A percentile compares a stretch with the other conserved stretches of the same genome.
These are phyloP conservation scores for Lycocorax pyrrhopterus DNA, from an alignment of 2,113 vertebrate genomes.

Conservation along the genomic window DNA sequence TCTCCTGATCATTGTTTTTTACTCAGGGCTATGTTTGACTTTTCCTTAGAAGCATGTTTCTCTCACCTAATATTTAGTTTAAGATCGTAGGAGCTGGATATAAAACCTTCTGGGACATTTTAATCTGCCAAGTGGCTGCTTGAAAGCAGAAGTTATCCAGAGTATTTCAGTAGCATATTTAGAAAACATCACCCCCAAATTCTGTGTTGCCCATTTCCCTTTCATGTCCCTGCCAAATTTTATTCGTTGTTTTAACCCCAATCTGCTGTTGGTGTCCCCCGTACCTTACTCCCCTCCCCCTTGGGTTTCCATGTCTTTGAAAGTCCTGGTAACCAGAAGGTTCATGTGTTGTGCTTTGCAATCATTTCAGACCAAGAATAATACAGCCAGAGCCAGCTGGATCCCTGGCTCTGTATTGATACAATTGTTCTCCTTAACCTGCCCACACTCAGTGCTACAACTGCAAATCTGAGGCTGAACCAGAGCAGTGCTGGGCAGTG, in stretches of 20 bases:
- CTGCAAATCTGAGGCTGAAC: slow-evolving; percentile 21
- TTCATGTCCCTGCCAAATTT: not conserved
- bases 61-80: slow-evolving; percentile 56
- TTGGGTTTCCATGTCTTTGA: slow-evolving; percentile 5
- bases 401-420: slow-evolving; percentile 31
- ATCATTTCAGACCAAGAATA: slow-evolving; percentile 54
- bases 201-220: not conserved
- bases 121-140: slow-evolving; percentile 39
- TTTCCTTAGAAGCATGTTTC: slow-evolving; percentile 47
- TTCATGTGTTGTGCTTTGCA: slow-evolving; percentile 50
- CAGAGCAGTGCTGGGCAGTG: not conserved
- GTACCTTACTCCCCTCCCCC: not conserved
- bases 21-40: slow-evolving; percentile 10
- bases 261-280: not conserved
- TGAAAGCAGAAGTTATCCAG: slow-evolving; percentile 14
- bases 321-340: slow-evolving; percentile 42
- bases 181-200: not conserved
- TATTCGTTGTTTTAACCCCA: not conserved
- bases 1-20: slow-evolving; percentile 33
- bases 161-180: not conserved
- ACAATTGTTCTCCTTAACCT: slow-evolving; percentile 50
- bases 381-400: slow-evolving; percentile 52
- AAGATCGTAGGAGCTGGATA: slow-evolving; percentile 34
- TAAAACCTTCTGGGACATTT: slow-evolving; percentile 38
- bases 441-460: slow-evolving; percentile 44